Base-by-base conservation (phyloP, 53 echinoderm and acorn worm species). In the Luidia sarsii region DNA sequence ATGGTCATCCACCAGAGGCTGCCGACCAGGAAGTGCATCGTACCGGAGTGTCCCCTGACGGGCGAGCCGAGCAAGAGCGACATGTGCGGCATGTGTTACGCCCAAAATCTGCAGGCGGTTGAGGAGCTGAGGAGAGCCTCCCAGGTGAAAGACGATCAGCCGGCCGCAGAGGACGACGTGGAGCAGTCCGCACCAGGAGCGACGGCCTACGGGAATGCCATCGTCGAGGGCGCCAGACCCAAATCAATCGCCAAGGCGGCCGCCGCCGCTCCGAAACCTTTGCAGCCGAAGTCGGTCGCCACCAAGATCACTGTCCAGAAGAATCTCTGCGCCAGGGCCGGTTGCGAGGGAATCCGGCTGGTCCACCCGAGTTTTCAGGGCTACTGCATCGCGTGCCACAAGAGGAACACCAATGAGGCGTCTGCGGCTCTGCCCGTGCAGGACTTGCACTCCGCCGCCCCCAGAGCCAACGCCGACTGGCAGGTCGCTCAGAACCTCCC, bases 21-120 rank as follows among this genome's bases (percentile, higher is more conserved):
- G 2, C 89, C 94, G 1, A 70, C 66, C 28, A 85, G 89, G 81
- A 99, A 99, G 53, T 99, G 99, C 57, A 61, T 94, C 13, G 57
- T 94, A 21, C 87, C 89, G 0, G 94, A 94, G 37, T 99, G 99
- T 73, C 49, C 60, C 32, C 51, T 94, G 50, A 99, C 99, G n/a
- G 99, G 99, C 39, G 75, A 91, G 10, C 90, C 90, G 1, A 50
- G 70, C 16, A 90, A 71, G 21, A 72, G 31, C 7, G 92, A 87
- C 33, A 67, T 95, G 82, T 95, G 95, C 50, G 50, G 65, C 51
- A 82, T 75, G 38, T 95, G 95, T 57, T 95, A 64, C 37, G 48
- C 28, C 38, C 80, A 88, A 65, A 87, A 90, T 51, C 39, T 71
- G 4, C 46, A 66, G 62, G 66, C 80, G 2, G 36, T 28, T 8